Base-by-base conservation (phyloP, 2,888 invertebrate species). In the Steinernema hermaphroditum region DNA sequence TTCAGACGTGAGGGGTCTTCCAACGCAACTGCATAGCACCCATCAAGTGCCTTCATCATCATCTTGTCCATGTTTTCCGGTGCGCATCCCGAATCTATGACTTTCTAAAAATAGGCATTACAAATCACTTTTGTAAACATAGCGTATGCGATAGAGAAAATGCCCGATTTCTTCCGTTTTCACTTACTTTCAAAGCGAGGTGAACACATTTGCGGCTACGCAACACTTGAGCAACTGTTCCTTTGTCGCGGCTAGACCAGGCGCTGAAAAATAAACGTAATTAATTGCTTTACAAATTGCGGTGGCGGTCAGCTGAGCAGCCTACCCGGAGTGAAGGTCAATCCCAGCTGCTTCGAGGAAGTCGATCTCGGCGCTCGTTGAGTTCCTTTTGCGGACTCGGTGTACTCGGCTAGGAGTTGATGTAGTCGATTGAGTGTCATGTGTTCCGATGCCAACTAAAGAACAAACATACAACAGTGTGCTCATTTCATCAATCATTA, bases 161-260 rank as follows among this genome's bases (percentile, higher is more conserved):
- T 16, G 43, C 43, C 43, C 43, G 43, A n/a, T n/a, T 46, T 16
- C 9, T 16, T 46, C 46, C 22, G 4, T 1, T 9, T 29, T 8
- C 14, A 71, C 43, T 37, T 22, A 81, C 81, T 74, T 81, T 78
- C 6, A 83, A 74, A 4, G 80, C 78, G 22, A 73, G 50, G 29
- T 81, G 73, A 9, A 83, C 82, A 75, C 83, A 83, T 32, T 80
- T 77, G 24, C 82, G 77, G 46, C 80, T 80, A 27, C 83, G 74
- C 78, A 79, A 78, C 22, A 82, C 76, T 68, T 82, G 79, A 1
- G 82, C 81, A 0, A 82, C 80, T 46, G 81, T 81, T 70, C 81
- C 71, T 69, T 77, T 78, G 34, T 80, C 73, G 19, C 80, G 74
- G 19, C 50, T 54, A n/a, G 54, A 74, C 69, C 70, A 57, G 43